Conservation (phyloP, 2,113 vertebrate species). For the Melanostigma gelatinosum region DNA sequence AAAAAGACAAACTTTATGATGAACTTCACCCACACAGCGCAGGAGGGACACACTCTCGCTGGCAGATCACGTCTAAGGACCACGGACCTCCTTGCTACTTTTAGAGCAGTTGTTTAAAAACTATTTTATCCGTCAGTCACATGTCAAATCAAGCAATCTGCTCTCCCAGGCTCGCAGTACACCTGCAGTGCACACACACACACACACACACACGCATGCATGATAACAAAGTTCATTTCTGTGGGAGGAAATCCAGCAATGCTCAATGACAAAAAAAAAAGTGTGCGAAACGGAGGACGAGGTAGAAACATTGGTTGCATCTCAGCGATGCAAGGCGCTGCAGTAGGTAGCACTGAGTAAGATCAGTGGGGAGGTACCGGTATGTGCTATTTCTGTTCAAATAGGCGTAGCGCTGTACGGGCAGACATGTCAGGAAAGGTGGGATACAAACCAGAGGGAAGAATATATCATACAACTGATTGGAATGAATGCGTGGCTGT, state of each 20-base stretch:
- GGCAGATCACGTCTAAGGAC: not conserved
- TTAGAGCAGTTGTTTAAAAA: not conserved
- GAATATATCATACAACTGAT: not conserved
- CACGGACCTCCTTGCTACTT: conserved; percentile 18
- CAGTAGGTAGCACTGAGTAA: not conserved
- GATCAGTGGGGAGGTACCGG: not conserved
- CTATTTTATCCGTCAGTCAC: conserved; percentile 33
- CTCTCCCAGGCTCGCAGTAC: conserved; percentile 4
- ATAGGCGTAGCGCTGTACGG: not conserved
- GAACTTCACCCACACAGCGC: conserved; percentile 8
- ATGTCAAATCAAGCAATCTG: conserved; percentile 25
- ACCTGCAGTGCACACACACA: conserved; percentile 1
- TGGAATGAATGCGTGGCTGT: not conserved
- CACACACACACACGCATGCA: not conserved
- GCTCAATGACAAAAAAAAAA: not conserved
- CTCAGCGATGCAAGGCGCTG: not conserved
- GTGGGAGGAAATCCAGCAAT: too few relatives aligned
- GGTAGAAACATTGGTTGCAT: not conserved
- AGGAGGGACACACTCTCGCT: not conserved
- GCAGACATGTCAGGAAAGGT: not conserved
- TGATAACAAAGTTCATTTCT: not conserved
- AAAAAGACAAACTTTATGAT: not conserved
- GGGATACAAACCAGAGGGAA: not conserved
- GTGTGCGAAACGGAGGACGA: not conserved
- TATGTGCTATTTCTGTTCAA: not conserved